Evolutionary conservation across 1,140 invertebrate species (phyloP).

Genomic region (Leguminivora glycinivorella): DNA sequence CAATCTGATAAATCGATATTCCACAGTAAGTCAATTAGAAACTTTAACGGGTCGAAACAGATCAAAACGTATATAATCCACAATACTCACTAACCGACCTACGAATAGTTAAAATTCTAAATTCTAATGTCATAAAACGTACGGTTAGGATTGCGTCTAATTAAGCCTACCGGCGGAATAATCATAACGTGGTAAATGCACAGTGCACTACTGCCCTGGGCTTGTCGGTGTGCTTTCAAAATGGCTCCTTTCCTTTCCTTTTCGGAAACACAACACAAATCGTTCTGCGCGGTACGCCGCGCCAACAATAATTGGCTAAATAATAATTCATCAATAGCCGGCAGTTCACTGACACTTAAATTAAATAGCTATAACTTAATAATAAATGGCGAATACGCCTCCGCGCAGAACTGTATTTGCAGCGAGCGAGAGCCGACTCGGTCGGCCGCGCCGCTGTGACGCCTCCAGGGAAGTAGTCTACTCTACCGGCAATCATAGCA

Average conservation of each 20-base stretch:
- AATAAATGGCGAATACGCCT: conserved; percentile 39
- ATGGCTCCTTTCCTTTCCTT: conserved; percentile 85
- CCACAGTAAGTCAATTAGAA: conserved; percentile 62
- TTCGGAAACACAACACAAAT: conserved; percentile 86
- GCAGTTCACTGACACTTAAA: conserved; percentile 47
- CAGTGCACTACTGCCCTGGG: conserved; percentile 68
- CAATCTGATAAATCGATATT: conserved; percentile 72
- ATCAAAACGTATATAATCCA: conserved; percentile 69
- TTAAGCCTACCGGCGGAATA: conserved; percentile 52
- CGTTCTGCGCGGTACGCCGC: conserved; percentile 58
- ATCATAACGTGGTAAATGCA: conserved; percentile 61
- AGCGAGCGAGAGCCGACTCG: conserved; percentile 47
- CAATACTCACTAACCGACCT: conserved; percentile 61
- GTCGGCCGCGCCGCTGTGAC: conserved; percentile 63
- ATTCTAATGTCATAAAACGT: conserved; percentile 61
- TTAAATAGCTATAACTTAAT: conserved; percentile 32
- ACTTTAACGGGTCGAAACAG: conserved; percentile 62
- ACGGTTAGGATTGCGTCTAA: conserved; percentile 54
- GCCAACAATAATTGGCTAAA: conserved; percentile 40
- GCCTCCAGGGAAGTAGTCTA: conserved; percentile 61
- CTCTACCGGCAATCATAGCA: conserved; percentile 60
- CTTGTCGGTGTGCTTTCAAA: conserved; percentile 84
- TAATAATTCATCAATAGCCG: conserved; percentile 50
- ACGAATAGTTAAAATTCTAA: conserved; percentile 56
- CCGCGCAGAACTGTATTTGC: conserved; percentile 61